phyloP scores from a whole-genome alignment of 2,797 vertebrate genomes.

The Malurus leucopterus region DNA sequence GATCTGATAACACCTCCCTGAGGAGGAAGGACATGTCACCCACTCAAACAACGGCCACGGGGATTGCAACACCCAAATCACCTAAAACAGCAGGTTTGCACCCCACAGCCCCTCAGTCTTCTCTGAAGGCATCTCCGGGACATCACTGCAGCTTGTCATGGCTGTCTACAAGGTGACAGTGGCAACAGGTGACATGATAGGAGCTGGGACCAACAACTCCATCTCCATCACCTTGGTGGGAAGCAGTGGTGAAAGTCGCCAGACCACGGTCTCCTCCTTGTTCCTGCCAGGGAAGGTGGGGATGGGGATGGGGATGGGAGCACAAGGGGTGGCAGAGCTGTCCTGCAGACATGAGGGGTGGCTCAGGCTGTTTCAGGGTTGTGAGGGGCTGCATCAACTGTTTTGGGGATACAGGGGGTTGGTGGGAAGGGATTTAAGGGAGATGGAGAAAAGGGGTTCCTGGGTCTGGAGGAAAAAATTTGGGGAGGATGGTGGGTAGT shows the following conservation, averaged over 20 bases:
- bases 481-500: background rate
- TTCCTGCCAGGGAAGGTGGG: background rate
- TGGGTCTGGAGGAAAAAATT: background rate
- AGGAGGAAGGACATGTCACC: background rate
- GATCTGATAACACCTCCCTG: background rate
- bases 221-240: constrained; percentile 10
- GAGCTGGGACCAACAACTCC: background rate
- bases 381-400: background rate
- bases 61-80: background rate
- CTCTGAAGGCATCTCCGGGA: background rate
- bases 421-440: background rate
- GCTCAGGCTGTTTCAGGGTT: background rate
- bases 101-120: background rate
- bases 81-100: background rate
- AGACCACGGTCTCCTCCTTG: background rate
- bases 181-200: background rate
- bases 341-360: background rate
- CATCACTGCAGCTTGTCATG: background rate
- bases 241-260: background rate
- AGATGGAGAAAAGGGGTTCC: background rate
- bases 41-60: rapidly evolving
- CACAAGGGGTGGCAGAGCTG: background rate
- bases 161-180: background rate
- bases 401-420: background rate
- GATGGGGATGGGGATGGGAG: background rate